Evolutionary conservation across 2,113 vertebrate genomes (phyloP), one percentile per base, ranked within the genome.

Genomic region (Cochlearius cochlearius): DNA sequence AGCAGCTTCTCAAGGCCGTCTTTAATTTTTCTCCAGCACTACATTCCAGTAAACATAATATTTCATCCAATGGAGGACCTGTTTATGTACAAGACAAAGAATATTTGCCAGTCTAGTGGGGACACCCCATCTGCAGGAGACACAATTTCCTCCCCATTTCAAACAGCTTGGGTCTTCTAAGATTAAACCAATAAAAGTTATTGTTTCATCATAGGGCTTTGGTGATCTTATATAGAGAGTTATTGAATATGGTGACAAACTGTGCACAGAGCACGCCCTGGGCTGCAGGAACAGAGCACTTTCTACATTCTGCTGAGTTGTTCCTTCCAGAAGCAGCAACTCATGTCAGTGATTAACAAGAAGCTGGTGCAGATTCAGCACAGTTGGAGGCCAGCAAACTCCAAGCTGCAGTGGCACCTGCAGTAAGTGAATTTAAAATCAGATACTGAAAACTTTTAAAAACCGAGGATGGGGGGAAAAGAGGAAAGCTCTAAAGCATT

Each of bases 351-450:
- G 86, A 95, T 94, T 69, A 97, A 89, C 73, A 73, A 55, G 83
- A 87, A 91, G 29, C 59, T 29, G 39, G 43, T 91, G 77, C 71
- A 86, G 79, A 91, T 82, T 36, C 80, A 81, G 93, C 74, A 89
- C 82, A 95, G 56, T 72, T 91, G 85, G 91, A 88, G 73, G 59
- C 73, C 76, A 93, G 72, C 39, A 78, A 83, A 59, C 32, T 52
- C 55, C 72, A 92, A 91, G 68, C 32, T 87, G 69, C 85, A 93
- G 43, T 32, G 45, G 26, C 55, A 88, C 88, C 43, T 39, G 36
- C 86, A 93, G 47, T n/a, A 82, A 86, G 36, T 50, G 82, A 91
- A 94, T 86, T 85, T 79, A 88, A 94, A 86, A 91, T 94, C 20
- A 91, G 53, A 78, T 26, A 58, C 16, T 23, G 29, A 73, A 62